Base-by-base conservation (phyloP, 1,140 invertebrate genomes). In the Notospermus geniculatus region DNA sequence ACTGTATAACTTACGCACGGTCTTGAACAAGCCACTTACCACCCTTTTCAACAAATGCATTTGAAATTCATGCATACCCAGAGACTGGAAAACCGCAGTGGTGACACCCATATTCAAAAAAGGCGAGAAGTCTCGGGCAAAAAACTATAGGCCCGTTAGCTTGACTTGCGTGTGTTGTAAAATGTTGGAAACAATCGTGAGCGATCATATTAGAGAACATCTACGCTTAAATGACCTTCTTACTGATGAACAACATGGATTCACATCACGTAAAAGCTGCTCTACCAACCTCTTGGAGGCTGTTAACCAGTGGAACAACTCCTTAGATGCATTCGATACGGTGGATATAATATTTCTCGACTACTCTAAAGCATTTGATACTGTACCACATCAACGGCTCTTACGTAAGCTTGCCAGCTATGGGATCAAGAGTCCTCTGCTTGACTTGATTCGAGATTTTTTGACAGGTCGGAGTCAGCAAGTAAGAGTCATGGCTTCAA, bases 181-280 rank as follows among this genome's bases (percentile, higher is more conserved):
- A 22, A 29, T 54, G 13, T 22, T 62, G 15, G 32, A 65, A 55
- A 60, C 59, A 19, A 66, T 63, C 15, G 63, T 59, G 11, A 59
- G 60, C 28, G 56, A 58, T n/a, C 65, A 66, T 54, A 15, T 63
- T 29, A 19, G 45, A 43, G 55, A 59, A 19, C 60, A 66, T 32
- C 27, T 66, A 17, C 29, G 63, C 4, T 25, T n/a, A 1, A 45
- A 65, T 54, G 27, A 60, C 5, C 41, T 65, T 2, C 59, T 64
- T 41, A 60, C 59, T 23, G 57, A 57, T 17, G 53, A 56, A 9
- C 56, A 60, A 43, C 63, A 64, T 53, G 54, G 63, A 5, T 64
- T 60, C 41, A 43, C 43, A 23, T 13, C 39, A 19, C 57, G 63
- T 9, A 60, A 39, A 13, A 60, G 57, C 28, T 41, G 39, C 30